Evolutionary conservation across 1,140 invertebrate species (phyloP), one percentile per base, ranked within the genome.

Genomic region (Sinella curviseta): DNA sequence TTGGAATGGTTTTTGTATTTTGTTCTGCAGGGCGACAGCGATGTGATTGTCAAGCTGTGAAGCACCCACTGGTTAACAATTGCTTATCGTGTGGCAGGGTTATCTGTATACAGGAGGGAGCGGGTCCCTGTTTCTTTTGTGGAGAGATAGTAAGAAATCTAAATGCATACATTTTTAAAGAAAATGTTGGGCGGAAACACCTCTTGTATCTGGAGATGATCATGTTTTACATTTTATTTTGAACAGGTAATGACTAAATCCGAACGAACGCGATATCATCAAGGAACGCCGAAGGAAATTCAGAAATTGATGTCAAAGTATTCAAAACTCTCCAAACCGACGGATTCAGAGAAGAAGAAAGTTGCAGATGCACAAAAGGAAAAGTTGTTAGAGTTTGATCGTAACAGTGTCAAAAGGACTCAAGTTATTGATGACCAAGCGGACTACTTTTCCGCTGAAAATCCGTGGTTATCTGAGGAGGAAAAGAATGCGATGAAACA

Each of bases 81-180:
- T 99, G 98, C 85, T 85, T 94, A 0, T 91, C 91, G 76, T 99
- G 98, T 89, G 98, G 98, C 0, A 89, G 96, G 81, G 94, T 99
- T 84, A 94, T 99, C 30, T 99, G 97, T 88, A 90, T 91, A 76
- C 97, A 99, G 88, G 98, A 99, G 89, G 97, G 97, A 0, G 93
- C 96, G 39, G 98, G 98, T 0, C 95, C 96, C 0, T 99, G 98
- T 86, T 89, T 98, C 16, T 97, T 57, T 60, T 99, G 98, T 89
- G 93, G 91, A 0, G 91, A 92, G 83, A 86, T 94, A 81, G 96
- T 96, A 86, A 87, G 84, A 12, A 67, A 67, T 12, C 4, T 30
- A 12, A 24, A 24, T 12, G n/a, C 60, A 24, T 67, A n/a, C n/a
- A 12, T 4, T 48, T 48, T 48, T 24, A 4, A 12, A 24, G 12